These are phyloP conservation scores for Drosophila nikananu DNA, from an alignment of 1,140 invertebrate genomes.

Conservation along the genomic window DNA sequence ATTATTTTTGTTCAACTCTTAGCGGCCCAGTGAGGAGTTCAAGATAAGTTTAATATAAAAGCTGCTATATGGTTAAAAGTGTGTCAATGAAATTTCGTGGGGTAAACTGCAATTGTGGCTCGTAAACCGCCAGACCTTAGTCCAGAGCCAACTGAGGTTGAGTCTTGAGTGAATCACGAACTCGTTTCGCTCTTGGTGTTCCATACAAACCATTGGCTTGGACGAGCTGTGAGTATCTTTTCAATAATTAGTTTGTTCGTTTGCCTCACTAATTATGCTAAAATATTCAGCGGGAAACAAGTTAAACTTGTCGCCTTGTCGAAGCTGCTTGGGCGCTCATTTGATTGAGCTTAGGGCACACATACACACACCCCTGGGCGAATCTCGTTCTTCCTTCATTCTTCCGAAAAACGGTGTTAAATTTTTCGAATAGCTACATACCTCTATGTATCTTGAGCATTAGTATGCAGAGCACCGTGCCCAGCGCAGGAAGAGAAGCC, in stretches of 20 bases:
- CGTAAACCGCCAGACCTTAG: conserved; percentile 37
- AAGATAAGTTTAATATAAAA: conserved; percentile 26
- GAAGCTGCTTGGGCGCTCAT: conserved; percentile 20
- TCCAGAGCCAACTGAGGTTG: conserved; percentile 1
- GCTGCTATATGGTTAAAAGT: conserved; percentile 42
- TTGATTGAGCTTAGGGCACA: conserved; percentile 44
- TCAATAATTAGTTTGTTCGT: conserved; percentile 65
- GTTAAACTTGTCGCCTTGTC: conserved; percentile 65
- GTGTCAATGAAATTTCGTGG: conserved; percentile 80
- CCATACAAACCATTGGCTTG: conserved; percentile 27
- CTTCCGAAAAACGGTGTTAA: conserved; percentile 59
- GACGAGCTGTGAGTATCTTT: conserved; percentile 32
- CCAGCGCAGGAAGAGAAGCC: conserved; percentile 59
- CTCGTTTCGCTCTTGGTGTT: conserved; percentile 49
- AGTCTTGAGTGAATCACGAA: conserved; percentile 58
- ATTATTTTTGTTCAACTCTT: conserved; percentile 5
- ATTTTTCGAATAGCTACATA: conserved; percentile 65
- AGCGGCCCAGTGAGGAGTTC: conserved; percentile 1
- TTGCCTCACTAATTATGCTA: conserved; percentile 54
- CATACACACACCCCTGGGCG: conserved; percentile 33
- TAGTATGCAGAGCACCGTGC: conserved; percentile 69
- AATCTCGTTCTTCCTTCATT: conserved; percentile 29
- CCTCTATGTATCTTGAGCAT: conserved; percentile 38
- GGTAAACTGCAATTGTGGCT: conserved; percentile 65
- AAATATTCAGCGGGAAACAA: conserved; percentile 64